Conservation (phyloP, 2,113 vertebrate genomes). For the Prionailurus bengalensis region DNA sequence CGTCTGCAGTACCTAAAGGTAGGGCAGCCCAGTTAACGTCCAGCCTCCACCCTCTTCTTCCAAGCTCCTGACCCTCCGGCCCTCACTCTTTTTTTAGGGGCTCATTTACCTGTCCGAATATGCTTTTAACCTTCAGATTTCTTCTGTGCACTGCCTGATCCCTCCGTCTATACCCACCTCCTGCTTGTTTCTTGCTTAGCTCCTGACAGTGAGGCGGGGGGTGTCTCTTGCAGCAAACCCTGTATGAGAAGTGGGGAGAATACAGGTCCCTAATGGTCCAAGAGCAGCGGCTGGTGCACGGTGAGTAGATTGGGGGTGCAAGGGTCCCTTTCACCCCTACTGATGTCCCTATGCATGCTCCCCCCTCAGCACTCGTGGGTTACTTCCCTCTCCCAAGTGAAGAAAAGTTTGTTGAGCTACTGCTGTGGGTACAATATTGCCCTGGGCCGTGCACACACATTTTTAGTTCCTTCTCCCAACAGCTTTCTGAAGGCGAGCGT, state of each 20-base stretch:
- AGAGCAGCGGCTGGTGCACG: conserved; percentile 95
- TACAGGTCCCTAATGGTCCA: conserved; percentile 96
- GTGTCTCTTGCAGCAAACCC: conserved; percentile 92
- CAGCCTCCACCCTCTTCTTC: not conserved
- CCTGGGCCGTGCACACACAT: not conserved
- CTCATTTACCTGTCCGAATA: not conserved
- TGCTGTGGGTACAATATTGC: not conserved
- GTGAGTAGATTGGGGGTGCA: conserved; percentile 83
- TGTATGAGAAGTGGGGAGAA: conserved; percentile 98
- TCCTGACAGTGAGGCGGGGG: conserved; percentile 37
- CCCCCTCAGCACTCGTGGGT: not conserved
- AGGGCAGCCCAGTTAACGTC: not conserved
- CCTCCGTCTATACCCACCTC: not conserved
- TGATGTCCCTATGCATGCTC: not conserved
- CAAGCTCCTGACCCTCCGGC: not conserved
- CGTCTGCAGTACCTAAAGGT: conserved; percentile 98
- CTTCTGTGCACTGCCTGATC: not conserved
- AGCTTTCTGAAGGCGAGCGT: not conserved
- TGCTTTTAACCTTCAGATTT: not conserved
- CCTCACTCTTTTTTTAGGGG: not conserved
- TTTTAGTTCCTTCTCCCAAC: not conserved
- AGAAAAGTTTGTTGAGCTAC: not conserved
- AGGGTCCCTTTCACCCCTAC: not conserved
- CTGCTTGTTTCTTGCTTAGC: not conserved
- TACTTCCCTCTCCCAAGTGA: not conserved